Evolutionary conservation across 2,888 invertebrate genomes (phyloP).

Genomic region (Cancer borealis): DNA sequence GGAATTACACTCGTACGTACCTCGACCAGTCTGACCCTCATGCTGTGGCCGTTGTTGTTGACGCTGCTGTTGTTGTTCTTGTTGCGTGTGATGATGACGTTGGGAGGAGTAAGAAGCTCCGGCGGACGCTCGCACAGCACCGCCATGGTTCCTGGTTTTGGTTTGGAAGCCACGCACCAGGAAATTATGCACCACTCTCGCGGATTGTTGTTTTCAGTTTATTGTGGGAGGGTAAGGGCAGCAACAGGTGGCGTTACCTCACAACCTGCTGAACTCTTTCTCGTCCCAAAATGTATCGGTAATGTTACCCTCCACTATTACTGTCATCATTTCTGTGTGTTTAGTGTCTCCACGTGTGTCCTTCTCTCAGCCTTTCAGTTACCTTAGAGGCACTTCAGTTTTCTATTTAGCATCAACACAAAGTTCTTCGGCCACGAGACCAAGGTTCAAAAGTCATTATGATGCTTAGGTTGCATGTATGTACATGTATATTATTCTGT

Average conservation of each 20-base stretch:
- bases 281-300: background rate
- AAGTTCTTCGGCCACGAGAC: background rate
- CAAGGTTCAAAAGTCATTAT: background rate
- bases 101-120: slow-evolving; percentile 71
- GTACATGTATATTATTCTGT: background rate
- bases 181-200: background rate
- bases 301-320: background rate
- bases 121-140: slow-evolving; percentile 74
- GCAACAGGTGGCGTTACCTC: slow-evolving; percentile 15
- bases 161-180: background rate
- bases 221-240: background rate
- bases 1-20: slow-evolving; percentile 58
- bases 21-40: slow-evolving; percentile 75
- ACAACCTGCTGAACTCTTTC: background rate
- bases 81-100: slow-evolving; percentile 73
- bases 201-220: slow-evolving; percentile 18
- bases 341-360: background rate
- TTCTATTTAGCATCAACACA: background rate
- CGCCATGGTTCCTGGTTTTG: background rate
- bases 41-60: slow-evolving; percentile 64
- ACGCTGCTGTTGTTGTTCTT: background rate
- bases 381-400: background rate
- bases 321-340: background rate
- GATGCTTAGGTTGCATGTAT: background rate
- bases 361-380: background rate